These are phyloP conservation scores for Heliconius hortense DNA, from an alignment of 2,888 invertebrate species.

Conservation along the genomic window DNA sequence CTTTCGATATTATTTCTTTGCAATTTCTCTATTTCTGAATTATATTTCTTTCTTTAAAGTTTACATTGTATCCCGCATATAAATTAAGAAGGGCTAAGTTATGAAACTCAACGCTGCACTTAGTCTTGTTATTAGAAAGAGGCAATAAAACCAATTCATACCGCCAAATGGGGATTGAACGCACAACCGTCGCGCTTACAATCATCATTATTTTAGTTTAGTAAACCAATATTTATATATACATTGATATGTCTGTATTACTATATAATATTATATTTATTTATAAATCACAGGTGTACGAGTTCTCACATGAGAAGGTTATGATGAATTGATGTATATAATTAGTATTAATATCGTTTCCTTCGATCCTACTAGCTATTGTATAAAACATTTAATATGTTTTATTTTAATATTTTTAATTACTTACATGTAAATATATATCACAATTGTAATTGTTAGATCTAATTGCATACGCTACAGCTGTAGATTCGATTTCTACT, in stretches of 20 bases:
- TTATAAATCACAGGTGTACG: conserved; percentile 1
- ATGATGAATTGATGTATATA: conserved; percentile 2
- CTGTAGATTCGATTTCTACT: too few relatives aligned
- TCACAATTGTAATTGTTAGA: not conserved
- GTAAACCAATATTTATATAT: not conserved
- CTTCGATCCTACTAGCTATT: not conserved
- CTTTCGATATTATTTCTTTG: not conserved
- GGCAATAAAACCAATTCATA: too few relatives aligned
- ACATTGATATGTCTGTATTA: not conserved
- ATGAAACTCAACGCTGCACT: too few relatives aligned
- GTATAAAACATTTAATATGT: too few relatives aligned
- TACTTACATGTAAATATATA: not conserved
- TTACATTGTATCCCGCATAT: too few relatives aligned
- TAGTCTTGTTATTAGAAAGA: too few relatives aligned
- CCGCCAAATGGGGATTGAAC: too few relatives aligned
- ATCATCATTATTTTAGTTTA: too few relatives aligned
- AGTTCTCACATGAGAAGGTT: conserved; percentile 16
- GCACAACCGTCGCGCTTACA: too few relatives aligned
- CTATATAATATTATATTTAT: not conserved
- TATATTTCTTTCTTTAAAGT: too few relatives aligned
- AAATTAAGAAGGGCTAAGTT: too few relatives aligned
- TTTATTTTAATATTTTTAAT: not conserved
- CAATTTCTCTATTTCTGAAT: not conserved
- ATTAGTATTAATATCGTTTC: not conserved
- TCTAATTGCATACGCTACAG: too few relatives aligned